These are phyloP conservation scores for Trichonephila clavipes DNA, from an alignment of 1,140 invertebrate species.

Conservation along the genomic window DNA sequence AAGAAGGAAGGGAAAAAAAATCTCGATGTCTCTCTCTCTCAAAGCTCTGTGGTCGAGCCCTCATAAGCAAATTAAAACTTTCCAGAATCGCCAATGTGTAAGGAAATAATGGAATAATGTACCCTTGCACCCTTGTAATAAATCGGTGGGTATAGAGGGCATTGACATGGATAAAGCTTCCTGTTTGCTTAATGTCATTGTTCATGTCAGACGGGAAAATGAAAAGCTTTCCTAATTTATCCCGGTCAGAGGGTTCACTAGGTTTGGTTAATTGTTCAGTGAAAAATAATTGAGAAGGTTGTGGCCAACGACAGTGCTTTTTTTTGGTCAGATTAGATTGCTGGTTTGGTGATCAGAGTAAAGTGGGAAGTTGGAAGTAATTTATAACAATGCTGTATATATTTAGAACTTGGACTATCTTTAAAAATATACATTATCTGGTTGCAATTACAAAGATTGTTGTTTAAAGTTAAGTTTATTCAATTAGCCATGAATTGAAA, in stretches of 20 bases:
- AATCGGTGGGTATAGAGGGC: background rate
- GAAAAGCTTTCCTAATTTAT: background rate
- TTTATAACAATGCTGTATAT: too few relatives aligned
- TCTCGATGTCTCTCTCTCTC: background rate
- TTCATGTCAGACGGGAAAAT: background rate
- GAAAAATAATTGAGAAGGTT: background rate
- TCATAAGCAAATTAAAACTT: slow-evolving; percentile 19
- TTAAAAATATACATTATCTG: too few relatives aligned
- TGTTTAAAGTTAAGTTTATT: too few relatives aligned
- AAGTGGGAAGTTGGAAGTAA: too few relatives aligned
- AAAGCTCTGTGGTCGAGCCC: background rate
- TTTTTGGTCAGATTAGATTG: too few relatives aligned
- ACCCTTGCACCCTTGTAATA: background rate
- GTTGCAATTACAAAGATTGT: too few relatives aligned
- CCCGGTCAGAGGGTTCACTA: slow-evolving; percentile 11
- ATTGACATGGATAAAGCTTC: slow-evolving; percentile 12
- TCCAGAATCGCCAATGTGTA: background rate
- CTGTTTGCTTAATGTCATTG: slow-evolving; percentile 15
- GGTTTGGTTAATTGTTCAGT: slow-evolving; percentile 6
- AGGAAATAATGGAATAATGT: slow-evolving; percentile 10
- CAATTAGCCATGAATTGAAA: too few relatives aligned
- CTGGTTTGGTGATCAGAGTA: too few relatives aligned
- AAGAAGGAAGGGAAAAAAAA: background rate
- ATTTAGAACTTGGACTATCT: too few relatives aligned
- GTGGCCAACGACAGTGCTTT: background rate